Base-by-base conservation (phyloP, 2,113 vertebrate species). In the Pelvicachromis taeniatus region DNA sequence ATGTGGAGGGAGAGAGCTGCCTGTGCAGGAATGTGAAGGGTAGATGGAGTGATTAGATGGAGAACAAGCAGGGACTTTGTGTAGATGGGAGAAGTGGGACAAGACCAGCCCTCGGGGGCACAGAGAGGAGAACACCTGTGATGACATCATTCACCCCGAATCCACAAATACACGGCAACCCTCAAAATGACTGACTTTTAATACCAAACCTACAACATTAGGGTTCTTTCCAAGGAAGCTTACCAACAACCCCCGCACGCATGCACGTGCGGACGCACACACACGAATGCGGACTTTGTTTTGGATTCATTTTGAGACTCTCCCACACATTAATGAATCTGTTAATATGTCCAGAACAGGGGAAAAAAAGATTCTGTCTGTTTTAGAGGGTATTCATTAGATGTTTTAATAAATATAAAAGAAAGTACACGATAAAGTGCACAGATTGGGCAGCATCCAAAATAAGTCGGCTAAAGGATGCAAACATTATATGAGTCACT, bases 31-130 rank as follows among this genome's bases (percentile, higher is more conserved):
- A 96, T 96, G 93, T 94, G 92, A 95, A 95, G 94, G 91, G 85
- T 84, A 94, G 94, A 95, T 93, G 87, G 85, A 92, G 86, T 3
- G 92, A 94, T 95, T 94, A 93, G 85, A 61, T 13, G 1, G 85
- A 90, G 93, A 95, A 96, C 95, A 96, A 95, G 91, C 85, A 80
- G 87, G 21, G 88, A 95, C 95, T 94, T 95, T 96, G 95, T 96
- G 85, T 59, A 48, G 83, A 59, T 55, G 73, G 29, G 83, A 78
- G 75, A 48, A 26, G 33, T 53, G 58, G 81, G 78, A 55, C 53
- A 77, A 85, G 54, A 78, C 70, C 45, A 45, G 87, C 52, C 86
- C 89, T 11, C 48, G 82, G 88, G 88, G 91, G 68, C 84, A 86
- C 38, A 68, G 87, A 80, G 89, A 91, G 86, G 86, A 83, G 89